Evolutionary conservation across 2,797 vertebrate species (phyloP).

Genomic region (Glossophaga mutica): DNA sequence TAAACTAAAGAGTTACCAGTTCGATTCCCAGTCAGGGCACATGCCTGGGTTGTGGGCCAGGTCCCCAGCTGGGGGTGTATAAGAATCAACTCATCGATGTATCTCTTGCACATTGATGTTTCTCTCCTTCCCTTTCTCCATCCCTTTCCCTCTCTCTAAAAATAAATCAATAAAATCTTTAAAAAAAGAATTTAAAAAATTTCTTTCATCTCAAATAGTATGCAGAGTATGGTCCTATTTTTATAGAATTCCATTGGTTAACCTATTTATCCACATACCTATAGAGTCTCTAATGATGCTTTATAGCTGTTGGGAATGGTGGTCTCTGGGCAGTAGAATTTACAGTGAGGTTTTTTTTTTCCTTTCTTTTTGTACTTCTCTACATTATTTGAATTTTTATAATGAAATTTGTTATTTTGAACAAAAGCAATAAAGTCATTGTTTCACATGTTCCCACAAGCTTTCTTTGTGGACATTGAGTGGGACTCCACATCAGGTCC

Average conservation of each 20-base stretch:
- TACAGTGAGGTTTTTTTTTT: background rate
- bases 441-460: background rate
- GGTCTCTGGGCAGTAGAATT: background rate
- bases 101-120: background rate
- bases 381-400: conserved; percentile 20
- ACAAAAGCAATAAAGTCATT: conserved; percentile 2
- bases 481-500: background rate
- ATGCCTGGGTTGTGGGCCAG: background rate
- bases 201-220: background rate
- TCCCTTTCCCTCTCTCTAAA: background rate
- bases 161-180: background rate
- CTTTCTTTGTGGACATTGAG: background rate
- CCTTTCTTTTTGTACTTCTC: background rate
- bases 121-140: background rate
- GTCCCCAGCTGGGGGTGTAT: background rate
- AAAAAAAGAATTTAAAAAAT: background rate
- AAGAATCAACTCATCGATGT: background rate
- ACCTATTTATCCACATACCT: background rate
- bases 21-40: background rate
- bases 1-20: background rate
- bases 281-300: background rate
- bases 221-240: background rate
- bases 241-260: background rate
- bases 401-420: background rate
- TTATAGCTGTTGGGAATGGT: background rate